A percentile compares a stretch with the other conserved stretches of the same genome.
These are phyloP conservation scores for Pycnomerus fuliginosus DNA, from an alignment of 2,888 invertebrate species.

Conservation along the genomic window DNA sequence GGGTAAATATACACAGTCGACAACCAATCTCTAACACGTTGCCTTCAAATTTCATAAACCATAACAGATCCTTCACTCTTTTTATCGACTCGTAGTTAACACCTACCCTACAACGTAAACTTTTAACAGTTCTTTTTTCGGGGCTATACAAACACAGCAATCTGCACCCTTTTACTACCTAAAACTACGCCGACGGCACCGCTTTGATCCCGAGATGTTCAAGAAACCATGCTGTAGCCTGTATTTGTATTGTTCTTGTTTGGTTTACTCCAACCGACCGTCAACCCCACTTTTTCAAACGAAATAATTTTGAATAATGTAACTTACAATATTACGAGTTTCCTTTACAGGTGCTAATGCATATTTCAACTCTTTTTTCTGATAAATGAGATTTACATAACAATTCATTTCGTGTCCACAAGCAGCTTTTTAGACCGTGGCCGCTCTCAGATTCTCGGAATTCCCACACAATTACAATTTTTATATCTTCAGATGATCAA, in stretches of 20 bases:
- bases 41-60: conserved; percentile 34
- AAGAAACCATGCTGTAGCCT: conserved; percentile 9
- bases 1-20: conserved; percentile 36
- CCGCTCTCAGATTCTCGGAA: too few species aligned
- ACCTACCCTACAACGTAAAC: conserved; percentile 29
- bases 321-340: too few species aligned
- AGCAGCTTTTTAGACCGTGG: too few species aligned
- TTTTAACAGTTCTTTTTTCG: conserved; percentile 27
- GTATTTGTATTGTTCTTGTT: conserved; percentile 7
- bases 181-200: conserved; percentile 15
- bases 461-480: too few species aligned
- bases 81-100: conserved; percentile 29
- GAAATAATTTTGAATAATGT: too few species aligned
- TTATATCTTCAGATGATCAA: too few species aligned
- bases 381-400: too few species aligned
- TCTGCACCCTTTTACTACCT: conserved; percentile 14
- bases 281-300: too few species aligned
- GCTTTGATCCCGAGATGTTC: conserved; percentile 13
- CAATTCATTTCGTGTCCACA: too few species aligned
- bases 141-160: conserved; percentile 28
- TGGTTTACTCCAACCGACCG: too few species aligned
- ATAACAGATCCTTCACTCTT: conserved; percentile 28
- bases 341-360: too few species aligned
- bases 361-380: too few species aligned
- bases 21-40: conserved; percentile 35